phyloP scores from a whole-genome alignment of 92 coral and sea anemone species.

The Plumapathes pennacea region DNA sequence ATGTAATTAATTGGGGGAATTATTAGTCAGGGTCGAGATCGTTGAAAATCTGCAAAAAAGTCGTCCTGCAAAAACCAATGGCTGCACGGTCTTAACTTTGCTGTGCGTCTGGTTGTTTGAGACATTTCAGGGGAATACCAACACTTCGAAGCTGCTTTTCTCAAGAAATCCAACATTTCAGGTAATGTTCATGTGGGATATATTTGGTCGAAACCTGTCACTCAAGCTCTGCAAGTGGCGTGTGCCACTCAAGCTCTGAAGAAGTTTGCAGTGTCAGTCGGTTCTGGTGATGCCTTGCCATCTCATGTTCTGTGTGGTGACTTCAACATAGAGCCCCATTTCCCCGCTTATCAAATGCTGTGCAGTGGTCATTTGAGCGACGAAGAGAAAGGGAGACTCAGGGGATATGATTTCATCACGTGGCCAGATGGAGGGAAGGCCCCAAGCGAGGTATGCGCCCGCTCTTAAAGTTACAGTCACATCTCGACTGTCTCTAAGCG shows the following conservation, averaged over 20 bases:
- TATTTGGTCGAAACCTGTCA: conserved; percentile 36
- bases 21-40: not conserved
- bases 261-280: conserved; percentile 22
- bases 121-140: no score
- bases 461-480: no score
- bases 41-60: no score
- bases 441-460: no score
- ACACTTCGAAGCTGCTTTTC: no score
- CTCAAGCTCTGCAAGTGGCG: conserved; percentile 56
- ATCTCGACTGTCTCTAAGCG: no score
- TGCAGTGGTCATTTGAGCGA: conserved; percentile 1
- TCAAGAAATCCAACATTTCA: no score
- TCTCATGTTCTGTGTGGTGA: conserved; percentile 71
- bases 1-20: no score
- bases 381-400: not conserved
- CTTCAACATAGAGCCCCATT: conserved; percentile 71
- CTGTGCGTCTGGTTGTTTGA: no score
- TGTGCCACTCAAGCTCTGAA: conserved; percentile 52
- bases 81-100: no score
- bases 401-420: conserved; percentile 7
- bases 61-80: no score
- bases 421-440: no score
- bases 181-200: conserved; percentile 53
- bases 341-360: conserved; percentile 65
- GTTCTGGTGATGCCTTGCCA: conserved; percentile 7